Evolutionary conservation across 1,140 invertebrate genomes (phyloP).

Genomic region (Lanistes nyassanus): DNA sequence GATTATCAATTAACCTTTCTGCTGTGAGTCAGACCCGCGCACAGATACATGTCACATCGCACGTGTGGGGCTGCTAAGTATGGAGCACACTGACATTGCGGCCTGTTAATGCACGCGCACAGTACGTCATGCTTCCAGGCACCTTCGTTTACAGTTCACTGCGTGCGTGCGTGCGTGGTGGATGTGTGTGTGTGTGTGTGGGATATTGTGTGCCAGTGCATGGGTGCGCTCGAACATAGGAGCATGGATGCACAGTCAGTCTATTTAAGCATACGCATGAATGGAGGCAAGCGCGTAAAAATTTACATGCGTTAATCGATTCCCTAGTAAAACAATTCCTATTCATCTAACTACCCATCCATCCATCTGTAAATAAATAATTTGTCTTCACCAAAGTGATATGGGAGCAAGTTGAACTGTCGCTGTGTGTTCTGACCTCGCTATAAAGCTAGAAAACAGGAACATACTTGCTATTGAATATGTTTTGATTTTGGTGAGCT

Average conservation of each 20-base stretch:
- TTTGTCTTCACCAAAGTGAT: no score
- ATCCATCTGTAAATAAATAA: not conserved
- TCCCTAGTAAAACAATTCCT: not conserved
- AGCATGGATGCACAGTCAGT: not conserved
- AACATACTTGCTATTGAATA: no score
- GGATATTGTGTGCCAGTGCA: not conserved
- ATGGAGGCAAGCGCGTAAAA: not conserved
- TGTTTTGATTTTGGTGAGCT: no score
- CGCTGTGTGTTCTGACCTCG: no score
- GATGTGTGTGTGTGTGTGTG: conserved; percentile 2
- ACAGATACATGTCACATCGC: not conserved
- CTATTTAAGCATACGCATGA: not conserved
- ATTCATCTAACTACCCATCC: not conserved
- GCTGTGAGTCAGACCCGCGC: not conserved
- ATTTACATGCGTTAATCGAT: not conserved
- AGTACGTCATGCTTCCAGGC: not conserved
- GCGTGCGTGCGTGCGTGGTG: conserved; percentile 13
- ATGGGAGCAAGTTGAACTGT: no score
- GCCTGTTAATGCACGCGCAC: not conserved
- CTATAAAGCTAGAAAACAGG: no score
- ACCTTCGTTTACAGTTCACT: not conserved
- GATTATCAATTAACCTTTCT: not conserved
- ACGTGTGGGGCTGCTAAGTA: not conserved
- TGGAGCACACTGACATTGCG: not conserved
- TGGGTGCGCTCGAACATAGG: not conserved